phyloP scores from a whole-genome alignment of 2,888 invertebrate species.

The Drosophila infuscata region DNA sequence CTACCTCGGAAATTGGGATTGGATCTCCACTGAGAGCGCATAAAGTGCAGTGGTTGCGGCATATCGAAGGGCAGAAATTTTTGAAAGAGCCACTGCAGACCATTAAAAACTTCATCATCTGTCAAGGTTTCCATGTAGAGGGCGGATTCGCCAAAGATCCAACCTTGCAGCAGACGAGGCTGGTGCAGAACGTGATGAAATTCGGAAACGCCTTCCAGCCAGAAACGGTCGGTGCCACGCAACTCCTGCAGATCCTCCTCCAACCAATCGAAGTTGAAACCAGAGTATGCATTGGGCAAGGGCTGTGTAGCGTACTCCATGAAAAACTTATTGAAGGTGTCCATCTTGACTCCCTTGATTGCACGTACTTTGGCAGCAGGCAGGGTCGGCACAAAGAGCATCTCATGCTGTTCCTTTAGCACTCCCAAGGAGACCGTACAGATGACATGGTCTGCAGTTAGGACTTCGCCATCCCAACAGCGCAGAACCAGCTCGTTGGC shows the following conservation, averaged over 20 bases:
- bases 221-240: slow-evolving; percentile 82
- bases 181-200: slow-evolving; percentile 88
- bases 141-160: slow-evolving; percentile 89
- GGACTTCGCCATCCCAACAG: slow-evolving; percentile 82
- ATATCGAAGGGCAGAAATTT: slow-evolving; percentile 75
- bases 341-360: slow-evolving; percentile 87
- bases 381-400: slow-evolving; percentile 86
- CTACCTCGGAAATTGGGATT: slow-evolving; percentile 88
- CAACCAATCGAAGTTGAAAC: slow-evolving; percentile 87
- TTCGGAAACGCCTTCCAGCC: slow-evolving; percentile 88
- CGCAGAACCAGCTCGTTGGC: slow-evolving; percentile 53
- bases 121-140: slow-evolving; percentile 87
- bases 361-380: slow-evolving; percentile 85
- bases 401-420: slow-evolving; percentile 85
- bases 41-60: slow-evolving; percentile 63
- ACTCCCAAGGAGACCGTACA: slow-evolving; percentile 88
- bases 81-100: slow-evolving; percentile 70
- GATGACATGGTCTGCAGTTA: slow-evolving; percentile 87
- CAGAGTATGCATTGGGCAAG: slow-evolving; percentile 85
- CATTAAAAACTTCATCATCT: slow-evolving; percentile 84
- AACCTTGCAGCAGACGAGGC: slow-evolving; percentile 88
- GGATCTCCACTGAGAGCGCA: slow-evolving; percentile 88
- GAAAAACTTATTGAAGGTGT: slow-evolving; percentile 88
- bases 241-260: slow-evolving; percentile 84
- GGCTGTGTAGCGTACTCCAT: slow-evolving; percentile 87